These are phyloP conservation scores for Calyptomena viridis DNA, from an alignment of 2,113 vertebrate species.

Conservation along the genomic window DNA sequence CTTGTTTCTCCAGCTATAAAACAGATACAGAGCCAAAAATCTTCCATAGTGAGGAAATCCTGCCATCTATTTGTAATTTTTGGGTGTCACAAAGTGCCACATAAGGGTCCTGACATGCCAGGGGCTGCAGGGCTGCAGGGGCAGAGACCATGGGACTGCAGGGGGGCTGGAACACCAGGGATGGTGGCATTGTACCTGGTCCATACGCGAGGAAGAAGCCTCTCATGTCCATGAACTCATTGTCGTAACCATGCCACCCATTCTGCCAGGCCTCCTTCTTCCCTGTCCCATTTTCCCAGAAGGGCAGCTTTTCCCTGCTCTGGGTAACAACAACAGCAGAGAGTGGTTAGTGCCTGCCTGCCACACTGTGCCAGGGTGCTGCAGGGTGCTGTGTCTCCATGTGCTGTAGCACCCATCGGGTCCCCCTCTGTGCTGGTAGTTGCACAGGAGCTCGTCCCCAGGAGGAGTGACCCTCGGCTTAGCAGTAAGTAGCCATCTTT, in stretches of 20 bases:
- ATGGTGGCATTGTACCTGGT: constrained; percentile 78
- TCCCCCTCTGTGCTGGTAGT: background rate
- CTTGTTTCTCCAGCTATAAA: background rate
- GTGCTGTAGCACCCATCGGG: background rate
- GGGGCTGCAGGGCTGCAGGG: background rate
- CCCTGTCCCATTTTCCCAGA: constrained; percentile 85
- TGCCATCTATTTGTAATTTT: background rate
- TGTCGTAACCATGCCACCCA: constrained; percentile 97
- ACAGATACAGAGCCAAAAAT: background rate
- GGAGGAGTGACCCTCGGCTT: background rate
- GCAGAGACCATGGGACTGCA: background rate
- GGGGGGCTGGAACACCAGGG: background rate
- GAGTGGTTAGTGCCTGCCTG: rapidly evolving
- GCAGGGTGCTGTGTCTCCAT: background rate
- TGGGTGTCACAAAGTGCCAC: background rate
- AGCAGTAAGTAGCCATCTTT: background rate
- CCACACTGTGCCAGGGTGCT: background rate
- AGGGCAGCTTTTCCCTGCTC: constrained; percentile 86
- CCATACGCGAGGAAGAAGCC: constrained; percentile 90
- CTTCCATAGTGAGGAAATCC: background rate
- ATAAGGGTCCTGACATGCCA: background rate
- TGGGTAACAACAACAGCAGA: constrained; percentile 54
- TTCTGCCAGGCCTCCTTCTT: constrained; percentile 83
- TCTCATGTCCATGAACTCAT: constrained; percentile 90
- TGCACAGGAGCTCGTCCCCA: background rate